Base-by-base conservation (phyloP, 2,888 invertebrate species). In the Platycheirus albimanus region DNA sequence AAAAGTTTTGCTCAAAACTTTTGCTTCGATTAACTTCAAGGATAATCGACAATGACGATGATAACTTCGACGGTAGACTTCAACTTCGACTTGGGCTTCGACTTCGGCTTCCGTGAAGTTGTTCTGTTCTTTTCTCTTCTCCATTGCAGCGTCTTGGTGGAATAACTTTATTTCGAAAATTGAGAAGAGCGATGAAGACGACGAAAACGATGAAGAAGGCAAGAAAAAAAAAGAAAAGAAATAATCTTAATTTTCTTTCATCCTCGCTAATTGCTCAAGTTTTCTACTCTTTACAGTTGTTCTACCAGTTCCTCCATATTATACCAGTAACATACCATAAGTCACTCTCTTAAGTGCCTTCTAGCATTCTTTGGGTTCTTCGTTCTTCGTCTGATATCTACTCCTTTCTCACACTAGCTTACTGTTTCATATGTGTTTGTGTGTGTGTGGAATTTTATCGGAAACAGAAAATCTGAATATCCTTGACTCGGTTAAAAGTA, bases 21-120 rank as follows among this genome's bases (percentile, higher is more conserved):
- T 77, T 77, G 78, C 78, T 69, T 77, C 78, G 83, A 83, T 83
- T 83, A 78, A 83, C 83, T 83, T 83, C 45, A 66, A 63, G 56
- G 28, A 78, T 78, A 83, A 83, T 78, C 83, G 83, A 83, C 76
- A 77, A 76, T 76, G 77, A 77, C 71, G 75, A 75, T 75, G 83
- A 83, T 69, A 71, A 83, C 71, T 76, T 72, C 63, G 66, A 67
- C 49, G 61, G 24, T 33, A 33, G 64, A 81, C 70, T 75, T 54
- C 64, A 38, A 70, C n/a, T n/a, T n/a, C n/a, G n/a, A n/a, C n/a
- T n/a, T n/a, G n/a, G n/a, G n/a, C n/a, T n/a, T n/a, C n/a, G n/a
- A n/a, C n/a, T n/a, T n/a, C 30, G 41, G 54, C 56, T 74, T 47
- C 54, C 38, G 10, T 33, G 28, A 47, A 69, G 43, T 64, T 64